Evolutionary conservation across 2,888 invertebrate species (phyloP), one percentile per base, ranked within the genome.

Genomic region (Laspeyria flexula): DNA sequence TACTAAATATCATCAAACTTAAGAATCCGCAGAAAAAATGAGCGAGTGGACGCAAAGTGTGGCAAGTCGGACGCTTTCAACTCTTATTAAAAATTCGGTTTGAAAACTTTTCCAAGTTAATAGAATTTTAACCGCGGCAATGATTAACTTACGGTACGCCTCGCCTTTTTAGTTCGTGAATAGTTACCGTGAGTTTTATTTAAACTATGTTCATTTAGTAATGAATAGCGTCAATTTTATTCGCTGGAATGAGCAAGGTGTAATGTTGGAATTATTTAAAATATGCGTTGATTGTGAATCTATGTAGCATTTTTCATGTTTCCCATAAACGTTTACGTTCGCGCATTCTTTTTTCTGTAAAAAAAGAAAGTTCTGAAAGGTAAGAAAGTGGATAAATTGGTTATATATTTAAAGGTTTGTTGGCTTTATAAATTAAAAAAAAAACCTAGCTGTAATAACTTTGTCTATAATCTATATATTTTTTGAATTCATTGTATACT

Each of bases 41-140:
- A 78, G 69, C 75, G 70, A 69, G 56, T 55, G 15, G 51, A 60
- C 51, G 57, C 58, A 64, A 65, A 74, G 65, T 70, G 69, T 60
- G 49, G 55, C 11, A 59, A 72, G 61, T 72, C 67, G 64, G 50
- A 69, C 77, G 71, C 66, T 60, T 64, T 73, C 67, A 77, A 80
- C 74, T 83, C 81, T 84, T 84, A 85, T 86, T 85, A 86, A 87
- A 86, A 87, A 85, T 85, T 85, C 77, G 75, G 81, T 80, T 81
- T 75, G 71, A 55, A 71, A 81, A 83, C 77, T 86, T 79, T 60
- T 33, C 34, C 47, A 71, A 66, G 73, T 74, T 84, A 86, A 86
- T 86, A 81, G 83, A 87, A 85, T 86, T 84, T 86, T 83, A 85
- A 85, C 76, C 75, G 66, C 76, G 59, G 74, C 74, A 65, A 77